Conservation (phyloP, 2,797 vertebrate species). For the Mus minutoides region DNA sequence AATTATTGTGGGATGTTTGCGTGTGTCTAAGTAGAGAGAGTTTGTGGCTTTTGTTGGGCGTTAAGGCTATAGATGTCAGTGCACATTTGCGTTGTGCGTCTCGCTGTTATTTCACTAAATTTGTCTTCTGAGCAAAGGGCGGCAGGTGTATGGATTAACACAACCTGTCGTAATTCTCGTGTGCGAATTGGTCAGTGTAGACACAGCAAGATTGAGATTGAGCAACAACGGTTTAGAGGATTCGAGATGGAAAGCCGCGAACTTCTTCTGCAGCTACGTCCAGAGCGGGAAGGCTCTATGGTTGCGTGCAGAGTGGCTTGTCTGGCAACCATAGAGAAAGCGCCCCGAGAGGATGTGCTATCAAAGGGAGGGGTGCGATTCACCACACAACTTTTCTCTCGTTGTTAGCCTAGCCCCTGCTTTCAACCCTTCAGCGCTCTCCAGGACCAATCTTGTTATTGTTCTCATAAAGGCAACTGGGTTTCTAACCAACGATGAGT, state of each 20-base stretch:
- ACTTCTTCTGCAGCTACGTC: background rate
- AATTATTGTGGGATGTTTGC: background rate
- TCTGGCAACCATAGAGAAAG: slow-evolving; percentile 35
- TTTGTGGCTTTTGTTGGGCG: background rate
- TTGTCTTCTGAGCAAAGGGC: slow-evolving; percentile 32
- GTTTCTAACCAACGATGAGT: background rate
- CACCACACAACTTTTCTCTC: slow-evolving; percentile 1
- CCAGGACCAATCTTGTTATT: background rate
- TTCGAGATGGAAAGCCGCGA: background rate
- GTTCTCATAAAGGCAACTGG: slow-evolving; percentile 1
- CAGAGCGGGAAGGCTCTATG: background rate
- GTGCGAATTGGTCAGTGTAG: background rate
- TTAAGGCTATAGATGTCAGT: background rate
- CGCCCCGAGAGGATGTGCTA: background rate
- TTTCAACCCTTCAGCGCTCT: slow-evolving; percentile 1
- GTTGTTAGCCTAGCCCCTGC: background rate
- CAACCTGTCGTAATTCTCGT: background rate
- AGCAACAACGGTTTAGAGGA: background rate
- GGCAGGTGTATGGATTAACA: slow-evolving; percentile 29
- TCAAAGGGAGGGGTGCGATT: background rate
- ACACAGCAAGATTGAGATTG: background rate
- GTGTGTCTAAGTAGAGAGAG: slow-evolving; percentile 36
- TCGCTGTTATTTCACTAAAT: background rate
- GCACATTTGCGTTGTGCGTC: background rate
- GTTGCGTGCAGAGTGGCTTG: background rate